Conservation (phyloP, 2,113 vertebrate species). For the Carettochelys insculpta region DNA sequence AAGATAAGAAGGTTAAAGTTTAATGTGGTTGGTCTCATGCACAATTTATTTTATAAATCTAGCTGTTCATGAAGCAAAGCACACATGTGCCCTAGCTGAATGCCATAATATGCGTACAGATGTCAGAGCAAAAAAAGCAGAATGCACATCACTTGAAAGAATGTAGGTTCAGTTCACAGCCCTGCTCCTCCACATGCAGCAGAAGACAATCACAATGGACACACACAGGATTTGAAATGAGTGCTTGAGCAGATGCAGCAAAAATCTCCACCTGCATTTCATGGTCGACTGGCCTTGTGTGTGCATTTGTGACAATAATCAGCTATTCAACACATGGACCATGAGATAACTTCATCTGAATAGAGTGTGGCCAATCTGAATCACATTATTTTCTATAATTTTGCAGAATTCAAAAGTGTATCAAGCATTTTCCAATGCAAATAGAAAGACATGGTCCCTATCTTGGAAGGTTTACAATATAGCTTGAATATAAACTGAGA, state of each 20-base stretch:
- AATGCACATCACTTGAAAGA: neutral
- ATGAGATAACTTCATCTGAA: neutral
- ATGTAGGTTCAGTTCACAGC: neutral
- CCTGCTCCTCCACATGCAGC: neutral
- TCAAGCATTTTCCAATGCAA: neutral
- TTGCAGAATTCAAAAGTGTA: neutral
- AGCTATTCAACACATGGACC: fast-evolving
- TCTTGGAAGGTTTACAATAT: neutral
- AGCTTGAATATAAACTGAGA: neutral
- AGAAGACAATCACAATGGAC: neutral
- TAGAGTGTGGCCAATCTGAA: neutral
- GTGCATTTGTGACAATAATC: neutral
- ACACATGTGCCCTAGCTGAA: neutral
- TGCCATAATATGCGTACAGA: neutral
- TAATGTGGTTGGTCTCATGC: neutral
- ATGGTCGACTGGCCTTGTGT: neutral
- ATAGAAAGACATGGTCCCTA: neutral
- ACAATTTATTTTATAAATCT: neutral
- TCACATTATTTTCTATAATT: neutral
- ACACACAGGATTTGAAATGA: neutral
- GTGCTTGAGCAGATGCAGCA: neutral
- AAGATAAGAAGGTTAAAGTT: neutral
- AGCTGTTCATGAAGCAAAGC: neutral
- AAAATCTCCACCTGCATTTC: neutral
- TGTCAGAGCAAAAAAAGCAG: neutral